Conservation (phyloP, 2,113 vertebrate genomes). For the Asarcornis scutulata region DNA sequence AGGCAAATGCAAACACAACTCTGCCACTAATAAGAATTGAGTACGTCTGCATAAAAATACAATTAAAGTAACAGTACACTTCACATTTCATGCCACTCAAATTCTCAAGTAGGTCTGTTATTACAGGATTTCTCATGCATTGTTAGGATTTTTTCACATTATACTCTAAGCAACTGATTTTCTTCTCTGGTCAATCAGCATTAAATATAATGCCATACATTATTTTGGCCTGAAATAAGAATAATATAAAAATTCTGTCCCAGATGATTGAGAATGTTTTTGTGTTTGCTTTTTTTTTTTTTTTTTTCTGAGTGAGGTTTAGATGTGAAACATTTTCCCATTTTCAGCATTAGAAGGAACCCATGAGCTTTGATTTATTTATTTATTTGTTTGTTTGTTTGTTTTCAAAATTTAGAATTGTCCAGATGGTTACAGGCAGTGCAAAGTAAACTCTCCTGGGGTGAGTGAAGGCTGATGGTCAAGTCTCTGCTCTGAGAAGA, state of each 20-base stretch:
- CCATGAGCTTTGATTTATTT: too few species aligned
- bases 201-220: conserved; percentile 6
- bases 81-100: conserved; percentile 59
- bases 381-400: neutral
- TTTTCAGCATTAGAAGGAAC: neutral
- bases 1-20: conserved; percentile 57
- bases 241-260: neutral
- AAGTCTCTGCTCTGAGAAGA: neutral
- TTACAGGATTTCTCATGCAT: conserved; percentile 47
- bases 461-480: neutral
- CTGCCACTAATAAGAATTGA: conserved; percentile 67
- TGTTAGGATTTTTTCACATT: conserved; percentile 36
- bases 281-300: neutral
- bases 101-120: conserved; percentile 28
- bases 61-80: conserved; percentile 67
- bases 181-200: conserved; percentile 10
- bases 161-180: neutral
- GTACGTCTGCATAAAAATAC: conserved; percentile 58
- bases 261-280: neutral
- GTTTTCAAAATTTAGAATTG: neutral
- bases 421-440: accelerated
- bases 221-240: conserved; percentile 10
- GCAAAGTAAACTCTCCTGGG: neutral
- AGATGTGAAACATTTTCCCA: neutral
- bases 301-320: neutral